Evolutionary conservation across 2,797 vertebrate genomes (phyloP), one percentile per base, ranked within the genome.

Genomic region (Leuciscus waleckii): DNA sequence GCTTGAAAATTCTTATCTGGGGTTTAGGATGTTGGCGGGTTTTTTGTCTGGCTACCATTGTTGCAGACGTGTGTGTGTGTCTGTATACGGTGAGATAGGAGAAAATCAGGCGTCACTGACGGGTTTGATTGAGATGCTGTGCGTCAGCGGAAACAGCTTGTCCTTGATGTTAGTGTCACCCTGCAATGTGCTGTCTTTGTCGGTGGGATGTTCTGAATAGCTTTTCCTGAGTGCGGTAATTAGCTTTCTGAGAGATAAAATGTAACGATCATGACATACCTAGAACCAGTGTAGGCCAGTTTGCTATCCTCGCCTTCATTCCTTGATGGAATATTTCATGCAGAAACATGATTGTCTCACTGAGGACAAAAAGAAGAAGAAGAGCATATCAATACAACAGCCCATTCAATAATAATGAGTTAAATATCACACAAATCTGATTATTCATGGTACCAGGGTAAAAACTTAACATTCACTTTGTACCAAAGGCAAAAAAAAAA

Each of bases 311-410:
- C 67, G 98, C 98, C 94, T 99, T 99, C 88, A 99, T 92, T 90
- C 98, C 98, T 93, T 99, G 98, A 92, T 99, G 98, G 94, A 99
- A 99, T 95, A 99, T 99, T 95, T 99, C 98, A 91, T 99, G 98
- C 74, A 99, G 96, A 93, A 99, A 99, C 98, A 99, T 99, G 89
- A 99, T 99, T 87, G 98, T 99, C 95, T 99, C 98, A 91, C 98
- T 99, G 92, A 85, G 84, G 74, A 90, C 17, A 89, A 39, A 90
- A 71, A 80, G 16, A 35, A 75, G 70, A 80, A 23, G n/a, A 70
- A 63, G 51, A 2, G 56, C 23, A 75, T 49, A 61, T 75, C 10
- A 79, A 74, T 68, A 73, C 26, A 74, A 58, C 11, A 79, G 26
- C 11, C 5, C 26, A 5, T 37, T 37, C 23, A 73, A n/a, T 29